Base-by-base conservation (phyloP, 92 coral and sea anemone species). In the Epizoanthus scotinus region DNA sequence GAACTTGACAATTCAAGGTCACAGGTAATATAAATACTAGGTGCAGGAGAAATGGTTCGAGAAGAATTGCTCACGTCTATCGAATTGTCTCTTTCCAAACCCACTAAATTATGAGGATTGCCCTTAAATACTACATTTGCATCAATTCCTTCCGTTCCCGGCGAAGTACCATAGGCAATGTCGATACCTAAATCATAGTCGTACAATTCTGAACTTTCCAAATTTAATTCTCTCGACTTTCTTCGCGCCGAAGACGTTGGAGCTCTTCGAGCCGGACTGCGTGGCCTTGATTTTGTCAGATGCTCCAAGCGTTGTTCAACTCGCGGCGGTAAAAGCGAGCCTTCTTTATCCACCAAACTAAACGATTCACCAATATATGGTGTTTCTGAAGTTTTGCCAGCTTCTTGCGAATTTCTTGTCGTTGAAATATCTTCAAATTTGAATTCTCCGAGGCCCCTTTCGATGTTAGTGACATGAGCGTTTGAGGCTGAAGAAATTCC, bases 241-340 rank as follows among this genome's bases (percentile, higher is more conserved):
- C 91, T 78, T 84, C 91, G 84, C 62, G 91, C 72, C 58, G 85
- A 71, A 71, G 88, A 65, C 54, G 88, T 78, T 22, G 88, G 91
- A 20, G 77, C 71, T 67, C 97, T 85, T 56, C 97, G 79, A 0
- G 90, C 90, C 31, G 94, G 90, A 47, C 86, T 92, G 24, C 87
- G 91, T 70, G 97, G 94, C 59, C 97, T 82, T 24, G 89, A 50
- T 77, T 92, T 92, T 70, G 97, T 92, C 71, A 90, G 89, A 78
- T 92, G 93, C 20, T 83, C 85, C 22, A 92, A 84, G 10, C 86
- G 73, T 28, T 71, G 84, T 28, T 74, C 69, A 62, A 63, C 36
- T 81, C 77, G 31, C 60, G 87, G 87, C 22, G 97, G 86, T 53
- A 92, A 69, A 55, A 92, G 69, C 17, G 84, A 82, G 3, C 94